These are phyloP conservation scores for Porites cylindrica DNA, from an alignment of 92 coral and sea anemone species.

Conservation along the genomic window DNA sequence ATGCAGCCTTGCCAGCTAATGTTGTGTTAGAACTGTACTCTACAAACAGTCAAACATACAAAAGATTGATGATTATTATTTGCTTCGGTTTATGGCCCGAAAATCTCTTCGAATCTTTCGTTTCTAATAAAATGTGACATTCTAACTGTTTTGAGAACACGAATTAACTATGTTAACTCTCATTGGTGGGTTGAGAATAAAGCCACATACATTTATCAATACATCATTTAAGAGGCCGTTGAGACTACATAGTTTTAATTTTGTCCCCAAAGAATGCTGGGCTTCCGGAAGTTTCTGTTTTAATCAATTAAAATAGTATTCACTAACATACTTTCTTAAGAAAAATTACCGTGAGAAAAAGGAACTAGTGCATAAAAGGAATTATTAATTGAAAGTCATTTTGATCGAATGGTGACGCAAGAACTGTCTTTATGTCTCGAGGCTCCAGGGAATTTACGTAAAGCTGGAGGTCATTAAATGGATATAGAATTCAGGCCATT, in stretches of 20 bases:
- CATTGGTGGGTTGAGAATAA: background rate
- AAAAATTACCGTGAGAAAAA: slow-evolving; percentile 20
- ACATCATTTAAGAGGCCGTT: background rate
- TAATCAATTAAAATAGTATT: background rate
- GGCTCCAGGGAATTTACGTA: background rate
- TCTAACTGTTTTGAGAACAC: background rate
- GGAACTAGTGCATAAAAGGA: background rate
- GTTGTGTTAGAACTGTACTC: too few relatives aligned
- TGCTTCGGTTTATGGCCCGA: too few relatives aligned
- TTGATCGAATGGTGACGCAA: background rate
- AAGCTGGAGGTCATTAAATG: background rate
- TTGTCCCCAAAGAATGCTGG: background rate
- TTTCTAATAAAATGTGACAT: too few relatives aligned
- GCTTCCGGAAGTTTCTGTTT: slow-evolving; percentile 36
- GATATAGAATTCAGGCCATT: background rate
- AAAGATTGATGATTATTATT: too few relatives aligned
- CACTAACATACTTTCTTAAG: background rate
- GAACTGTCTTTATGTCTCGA: background rate
- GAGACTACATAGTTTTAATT: background rate
- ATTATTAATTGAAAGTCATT: background rate
- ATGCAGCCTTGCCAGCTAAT: too few relatives aligned
- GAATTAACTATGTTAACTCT: background rate
- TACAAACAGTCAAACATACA: too few relatives aligned
- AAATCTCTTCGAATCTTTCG: too few relatives aligned
- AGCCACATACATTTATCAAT: too few relatives aligned